Base-by-base conservation (phyloP, 2,888 invertebrate genomes). In the Conistra vaccinii region DNA sequence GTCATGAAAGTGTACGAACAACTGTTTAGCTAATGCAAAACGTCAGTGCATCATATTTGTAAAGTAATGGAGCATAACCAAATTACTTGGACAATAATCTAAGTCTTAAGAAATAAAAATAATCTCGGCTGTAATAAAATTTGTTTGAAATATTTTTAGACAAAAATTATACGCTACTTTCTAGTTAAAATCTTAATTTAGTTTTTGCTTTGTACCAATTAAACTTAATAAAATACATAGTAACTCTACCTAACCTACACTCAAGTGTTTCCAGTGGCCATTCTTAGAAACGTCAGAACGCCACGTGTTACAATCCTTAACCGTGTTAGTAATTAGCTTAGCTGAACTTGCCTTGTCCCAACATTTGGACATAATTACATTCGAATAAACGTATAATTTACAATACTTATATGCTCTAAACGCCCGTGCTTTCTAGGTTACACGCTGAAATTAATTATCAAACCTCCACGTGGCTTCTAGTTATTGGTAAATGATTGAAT, bases 241-340 rank as follows among this genome's bases (percentile, higher is more conserved):
- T 48, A 62, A 10, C 20, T 26, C 9, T 12, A 63, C 42, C 12
- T 63, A 7, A 45, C 3, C 14, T 39, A 29, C 23, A 7, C 12
- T 29, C 3, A 17, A 39, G 10, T 39, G 10, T 10, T 45, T 35
- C n/a, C 14, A 35, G 45, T 6, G 14, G 14, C 9, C 3, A 5
- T 45, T 45, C 45, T 39, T 12, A 42, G n/a, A 20, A 73, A 72
- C 7, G 12, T 32, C 20, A 20, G 10, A 51, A 6, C 10, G 10
- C 12, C 23, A 32, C 42, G 29, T 20, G 51, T 10, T 35, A n/a
- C 20, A 23, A 32, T 42, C 23, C 7, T 23, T 26, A 45, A 45
- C 51, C 42, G 42, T 23, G 62, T 62, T 17, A 26, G 76, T 76
- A 26, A 55, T 14, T 4, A 53, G 5, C 26, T 55, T 55, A 45